These are phyloP conservation scores for Dione vanillae DNA, from an alignment of 2,888 invertebrate genomes.

Conservation along the genomic window DNA sequence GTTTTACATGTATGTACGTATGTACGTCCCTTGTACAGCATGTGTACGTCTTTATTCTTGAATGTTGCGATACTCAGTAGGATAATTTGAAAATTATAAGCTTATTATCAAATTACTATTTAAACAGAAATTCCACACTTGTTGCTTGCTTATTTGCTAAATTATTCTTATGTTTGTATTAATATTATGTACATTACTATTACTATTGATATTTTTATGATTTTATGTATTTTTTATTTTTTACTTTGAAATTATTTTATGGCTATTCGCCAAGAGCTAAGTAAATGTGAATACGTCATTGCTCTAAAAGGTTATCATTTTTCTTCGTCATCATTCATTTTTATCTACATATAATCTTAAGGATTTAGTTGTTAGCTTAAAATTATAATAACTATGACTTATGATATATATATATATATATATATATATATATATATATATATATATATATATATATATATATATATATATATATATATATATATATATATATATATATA, in stretches of 20 bases:
- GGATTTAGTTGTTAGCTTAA: too few species aligned
- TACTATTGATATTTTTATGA: too few species aligned
- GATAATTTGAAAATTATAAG: conserved; percentile 48
- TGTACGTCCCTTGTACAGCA: neutral
- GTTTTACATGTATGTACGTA: conserved; percentile 40
- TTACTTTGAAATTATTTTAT: neutral
- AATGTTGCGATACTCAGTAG: conserved; percentile 50
- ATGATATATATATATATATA: too few species aligned
- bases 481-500: too few species aligned
- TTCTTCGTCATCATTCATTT: too few species aligned
- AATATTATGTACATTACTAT: too few species aligned
- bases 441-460: too few species aligned
- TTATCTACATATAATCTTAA: too few species aligned
- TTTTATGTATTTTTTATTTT: neutral
- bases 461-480: too few species aligned
- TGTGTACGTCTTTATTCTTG: conserved; percentile 45
- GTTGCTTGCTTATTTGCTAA: neutral
- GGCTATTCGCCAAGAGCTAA: neutral
- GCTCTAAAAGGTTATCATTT: too few species aligned
- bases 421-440: too few species aligned
- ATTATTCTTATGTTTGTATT: neutral
- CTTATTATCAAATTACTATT: conserved; percentile 47
- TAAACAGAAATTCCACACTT: conserved; percentile 31
- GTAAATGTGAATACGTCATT: neutral
- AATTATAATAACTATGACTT: too few species aligned